Percentiles rank a stretch among this genome's conserved stretches.
Conservation (phyloP, 2,113 vertebrate species). For the Vireo altiloquus region DNA sequence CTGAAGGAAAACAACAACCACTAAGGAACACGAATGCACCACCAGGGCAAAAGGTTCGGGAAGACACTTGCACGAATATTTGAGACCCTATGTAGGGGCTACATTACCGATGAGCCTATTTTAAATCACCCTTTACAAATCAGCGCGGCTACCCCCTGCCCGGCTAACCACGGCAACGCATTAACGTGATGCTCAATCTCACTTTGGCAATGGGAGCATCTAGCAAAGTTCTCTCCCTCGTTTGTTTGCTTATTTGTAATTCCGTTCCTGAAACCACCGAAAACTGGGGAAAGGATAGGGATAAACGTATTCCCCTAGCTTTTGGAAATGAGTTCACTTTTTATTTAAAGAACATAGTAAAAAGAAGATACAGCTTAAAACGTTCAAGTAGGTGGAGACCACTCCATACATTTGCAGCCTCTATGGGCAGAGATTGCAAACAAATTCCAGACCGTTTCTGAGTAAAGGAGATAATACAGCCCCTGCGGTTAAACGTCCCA, state of each 20-base stretch:
- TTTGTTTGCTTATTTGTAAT: constrained; percentile 58
- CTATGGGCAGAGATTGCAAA: constrained; percentile 80
- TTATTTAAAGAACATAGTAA: constrained; percentile 62
- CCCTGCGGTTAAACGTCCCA: constrained; percentile 87
- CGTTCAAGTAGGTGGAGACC: constrained; percentile 56
- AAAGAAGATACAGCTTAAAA: constrained; percentile 43
- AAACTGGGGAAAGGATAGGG: constrained; percentile 37
- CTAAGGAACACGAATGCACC: not conserved
- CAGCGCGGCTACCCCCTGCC: constrained; percentile 78
- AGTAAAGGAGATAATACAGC: constrained; percentile 79
- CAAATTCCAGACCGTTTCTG: constrained; percentile 84
- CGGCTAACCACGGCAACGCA: constrained; percentile 79
- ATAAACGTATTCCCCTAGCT: constrained; percentile 68
- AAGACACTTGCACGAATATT: constrained; percentile 28
- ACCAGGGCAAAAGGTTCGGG: not conserved
- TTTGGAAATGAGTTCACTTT: constrained; percentile 67
- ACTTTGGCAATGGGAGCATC: constrained; percentile 77
- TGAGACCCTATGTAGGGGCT: constrained; percentile 28
- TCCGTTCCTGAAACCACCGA: constrained; percentile 62
- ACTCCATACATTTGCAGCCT: constrained; percentile 76
- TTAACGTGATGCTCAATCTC: constrained; percentile 91
- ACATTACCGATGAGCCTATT: constrained; percentile 64
- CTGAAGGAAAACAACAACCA: not conserved
- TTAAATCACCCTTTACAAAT: constrained; percentile 82
- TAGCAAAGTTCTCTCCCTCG: constrained; percentile 70